These are phyloP conservation scores for Phaethon lepturus DNA, from an alignment of 2,113 vertebrate genomes.

Conservation along the genomic window DNA sequence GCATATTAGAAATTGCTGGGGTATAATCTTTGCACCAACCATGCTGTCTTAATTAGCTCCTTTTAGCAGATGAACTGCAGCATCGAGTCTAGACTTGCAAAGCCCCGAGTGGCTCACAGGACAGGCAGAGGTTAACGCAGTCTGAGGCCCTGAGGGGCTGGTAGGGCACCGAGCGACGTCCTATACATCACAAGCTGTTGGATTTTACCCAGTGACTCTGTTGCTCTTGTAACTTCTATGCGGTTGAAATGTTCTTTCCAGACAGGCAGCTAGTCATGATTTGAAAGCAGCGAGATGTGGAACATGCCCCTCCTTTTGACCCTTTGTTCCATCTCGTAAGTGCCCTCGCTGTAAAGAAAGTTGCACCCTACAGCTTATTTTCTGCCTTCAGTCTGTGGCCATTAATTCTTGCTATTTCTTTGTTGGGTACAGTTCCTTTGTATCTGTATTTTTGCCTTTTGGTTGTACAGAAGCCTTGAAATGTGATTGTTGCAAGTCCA, in stretches of 20 bases:
- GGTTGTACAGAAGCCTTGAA: background rate
- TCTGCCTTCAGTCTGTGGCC: background rate
- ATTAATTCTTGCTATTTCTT: conserved; percentile 36
- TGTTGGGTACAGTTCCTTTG: conserved; percentile 36
- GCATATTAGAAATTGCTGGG: background rate
- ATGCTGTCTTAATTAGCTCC: background rate
- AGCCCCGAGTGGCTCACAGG: background rate
- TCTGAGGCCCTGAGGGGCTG: background rate
- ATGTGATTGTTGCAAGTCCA: background rate
- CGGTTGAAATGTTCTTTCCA: conserved; percentile 23
- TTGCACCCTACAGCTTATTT: conserved; percentile 33
- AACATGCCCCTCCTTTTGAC: conserved; percentile 44
- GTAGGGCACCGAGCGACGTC: background rate
- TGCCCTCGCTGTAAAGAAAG: conserved; percentile 16
- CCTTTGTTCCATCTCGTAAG: conserved; percentile 43
- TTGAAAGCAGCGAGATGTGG: conserved; percentile 11
- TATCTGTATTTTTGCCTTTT: background rate
- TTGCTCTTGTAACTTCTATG: background rate
- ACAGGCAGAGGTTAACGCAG: background rate
- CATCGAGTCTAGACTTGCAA: background rate
- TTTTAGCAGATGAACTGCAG: background rate
- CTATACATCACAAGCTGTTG: background rate
- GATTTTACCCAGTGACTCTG: background rate
- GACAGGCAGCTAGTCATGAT: background rate
- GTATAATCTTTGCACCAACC: background rate